Conservation (phyloP, 2,797 vertebrate genomes). For the Setipinna tenuifilis region DNA sequence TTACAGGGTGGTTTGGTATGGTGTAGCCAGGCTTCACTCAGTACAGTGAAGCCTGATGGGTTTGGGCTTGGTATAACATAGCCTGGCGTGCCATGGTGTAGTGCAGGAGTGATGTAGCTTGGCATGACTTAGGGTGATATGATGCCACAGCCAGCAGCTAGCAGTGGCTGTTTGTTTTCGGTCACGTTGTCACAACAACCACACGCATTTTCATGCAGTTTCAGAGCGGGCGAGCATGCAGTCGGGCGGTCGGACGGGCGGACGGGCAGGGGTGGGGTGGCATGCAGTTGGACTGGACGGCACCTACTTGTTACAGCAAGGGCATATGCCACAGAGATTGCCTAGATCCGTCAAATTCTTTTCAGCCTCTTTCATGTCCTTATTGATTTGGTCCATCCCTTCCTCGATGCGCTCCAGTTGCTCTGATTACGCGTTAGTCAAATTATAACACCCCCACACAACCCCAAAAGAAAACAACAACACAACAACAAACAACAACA, state of each 20-base stretch:
- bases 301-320: constrained; percentile 99
- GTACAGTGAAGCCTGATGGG: too few relatives aligned
- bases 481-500: constrained; percentile 23
- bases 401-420: constrained; percentile 99
- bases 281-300: constrained; percentile 84
- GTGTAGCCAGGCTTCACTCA: too few relatives aligned
- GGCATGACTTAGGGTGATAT: too few relatives aligned
- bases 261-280: constrained; percentile 69
- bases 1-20: neutral
- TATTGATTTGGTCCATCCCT: constrained; percentile 99
- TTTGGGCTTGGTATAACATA: too few relatives aligned
- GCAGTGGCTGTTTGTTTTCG: neutral
- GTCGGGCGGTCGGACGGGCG: constrained; percentile 59
- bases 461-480: constrained; percentile 77
- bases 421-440: constrained; percentile 81
- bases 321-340: constrained; percentile 99
- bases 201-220: neutral
- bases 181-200: neutral
- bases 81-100: neutral
- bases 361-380: constrained; percentile 99
- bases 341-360: constrained; percentile 99
- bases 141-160: neutral
- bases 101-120: neutral
- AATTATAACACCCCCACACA: constrained; percentile 57
- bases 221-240: constrained; percentile 59